Conservation (phyloP, 2,888 invertebrate species). For the Agrotis clavis region DNA sequence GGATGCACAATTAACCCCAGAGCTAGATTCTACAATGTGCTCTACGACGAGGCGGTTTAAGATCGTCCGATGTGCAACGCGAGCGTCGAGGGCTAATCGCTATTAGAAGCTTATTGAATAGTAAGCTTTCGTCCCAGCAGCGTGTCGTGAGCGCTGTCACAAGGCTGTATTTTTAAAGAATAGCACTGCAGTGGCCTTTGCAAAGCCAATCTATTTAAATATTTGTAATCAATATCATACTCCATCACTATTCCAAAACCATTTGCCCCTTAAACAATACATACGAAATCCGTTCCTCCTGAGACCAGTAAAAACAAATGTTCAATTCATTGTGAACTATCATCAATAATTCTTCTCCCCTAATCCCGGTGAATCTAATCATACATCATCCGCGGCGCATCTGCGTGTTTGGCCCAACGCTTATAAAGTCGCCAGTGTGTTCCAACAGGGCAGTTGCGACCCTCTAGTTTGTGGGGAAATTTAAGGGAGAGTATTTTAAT, state of each 20-base stretch:
- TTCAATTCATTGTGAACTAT: constrained; percentile 63
- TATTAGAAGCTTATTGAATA: too few species aligned
- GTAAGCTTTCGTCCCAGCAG: too few species aligned
- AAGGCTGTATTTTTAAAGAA: too few species aligned
- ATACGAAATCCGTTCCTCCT: constrained; percentile 47
- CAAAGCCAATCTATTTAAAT: too few species aligned
- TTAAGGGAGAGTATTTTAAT: constrained; percentile 23
- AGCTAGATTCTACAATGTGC: too few species aligned
- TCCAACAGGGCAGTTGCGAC: constrained; percentile 78
- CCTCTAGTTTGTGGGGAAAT: constrained; percentile 37
- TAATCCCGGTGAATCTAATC: constrained; percentile 85
- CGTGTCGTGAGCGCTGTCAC: too few species aligned
- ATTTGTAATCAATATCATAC: constrained; percentile 17
- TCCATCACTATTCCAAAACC: constrained; percentile 27
- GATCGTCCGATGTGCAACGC: too few species aligned
- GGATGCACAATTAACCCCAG: too few species aligned
- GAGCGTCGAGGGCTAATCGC: too few species aligned
- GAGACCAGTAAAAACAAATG: constrained; percentile 69
- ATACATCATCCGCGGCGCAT: constrained; percentile 82
- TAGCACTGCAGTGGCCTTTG: too few species aligned
- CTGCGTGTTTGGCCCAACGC: constrained; percentile 78
- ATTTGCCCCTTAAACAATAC: constrained; percentile 48
- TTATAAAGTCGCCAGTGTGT: constrained; percentile 84
- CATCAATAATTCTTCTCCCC: constrained; percentile 69
- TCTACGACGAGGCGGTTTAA: too few species aligned